Evolutionary conservation across 2,113 vertebrate species (phyloP), one percentile per base, ranked within the genome.

Genomic region (Acanthochromis polyacanthus): DNA sequence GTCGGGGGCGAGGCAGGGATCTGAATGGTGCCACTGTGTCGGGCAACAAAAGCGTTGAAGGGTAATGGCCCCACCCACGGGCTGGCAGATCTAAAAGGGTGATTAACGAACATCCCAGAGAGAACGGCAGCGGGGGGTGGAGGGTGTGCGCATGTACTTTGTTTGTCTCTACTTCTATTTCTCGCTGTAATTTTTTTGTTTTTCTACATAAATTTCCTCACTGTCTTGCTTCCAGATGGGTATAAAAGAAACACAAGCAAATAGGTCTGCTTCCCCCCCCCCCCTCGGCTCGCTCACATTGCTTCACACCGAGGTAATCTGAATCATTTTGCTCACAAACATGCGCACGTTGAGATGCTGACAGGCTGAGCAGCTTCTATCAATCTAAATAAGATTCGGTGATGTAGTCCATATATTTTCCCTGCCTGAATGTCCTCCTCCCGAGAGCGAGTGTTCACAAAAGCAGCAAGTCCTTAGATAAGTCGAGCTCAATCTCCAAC

Each of bases 11-110:
- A 67, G 40, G 61, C 40, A 60, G 61, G 68, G 23, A 53, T 73
- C 78, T 74, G 78, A 82, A 91, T n/a, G 77, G 69, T 50, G 56
- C 45, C 53, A 20, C 65, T 67, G 84, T 88, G 78, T 84, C 9
- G 43, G 74, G 80, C 53, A 71, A 80, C 87, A 80, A 71, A 83
- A 73, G 61, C 64, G 22, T 62, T 86, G 86, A 87, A 88, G 88
- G 86, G 83, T 91, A 91, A 91, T 85, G 63, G 87, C 88, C 85
- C 93, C 91, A 86, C 89, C 92, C 90, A 90, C 87, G 25, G 80
- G 61, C 85, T 84, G 89, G 87, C 81, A 78, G 79, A 85, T 88
- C 82, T 92, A 78, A 87, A 88, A 86, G 88, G 89, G 82, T 92
- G 90, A 93, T 94, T 92, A 92, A 93, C 86, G 70, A 82, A 91